Conservation (phyloP, 2,797 vertebrate species). For the Semaprochilodus insignis region DNA sequence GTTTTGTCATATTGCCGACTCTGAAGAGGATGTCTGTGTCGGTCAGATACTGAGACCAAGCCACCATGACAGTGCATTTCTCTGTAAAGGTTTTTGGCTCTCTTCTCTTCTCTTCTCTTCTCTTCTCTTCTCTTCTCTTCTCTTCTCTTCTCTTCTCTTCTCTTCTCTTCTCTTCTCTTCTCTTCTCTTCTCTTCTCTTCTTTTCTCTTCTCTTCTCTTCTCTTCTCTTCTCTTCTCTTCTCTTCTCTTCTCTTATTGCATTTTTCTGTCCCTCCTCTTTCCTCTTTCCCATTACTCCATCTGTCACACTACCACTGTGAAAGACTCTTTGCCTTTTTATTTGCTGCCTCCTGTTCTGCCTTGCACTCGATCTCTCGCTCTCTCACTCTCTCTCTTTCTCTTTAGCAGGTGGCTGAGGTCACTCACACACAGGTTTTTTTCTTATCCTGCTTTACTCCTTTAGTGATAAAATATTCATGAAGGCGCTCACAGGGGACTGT, state of each 20-base stretch:
- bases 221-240: neutral
- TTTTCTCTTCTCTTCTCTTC: neutral
- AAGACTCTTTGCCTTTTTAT: slow-evolving; percentile 63
- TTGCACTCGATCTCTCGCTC: neutral
- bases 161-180: neutral
- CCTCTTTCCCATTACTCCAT: slow-evolving; percentile 60
- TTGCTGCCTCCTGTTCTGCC: neutral
- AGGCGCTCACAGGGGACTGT: slow-evolving; percentile 43
- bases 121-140: slow-evolving; percentile 21
- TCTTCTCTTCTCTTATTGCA: slow-evolving; percentile 7
- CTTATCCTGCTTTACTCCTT: slow-evolving; percentile 41
- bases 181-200: neutral
- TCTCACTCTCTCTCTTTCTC: slow-evolving; percentile 17
- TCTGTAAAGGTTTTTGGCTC: neutral
- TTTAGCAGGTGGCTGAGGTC: slow-evolving; percentile 12
- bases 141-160: neutral
- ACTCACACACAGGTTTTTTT: slow-evolving; percentile 48
- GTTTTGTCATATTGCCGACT: neutral
- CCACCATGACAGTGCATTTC: too few relatives aligned
- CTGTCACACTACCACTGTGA: neutral
- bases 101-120: neutral
- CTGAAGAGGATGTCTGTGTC: too few relatives aligned
- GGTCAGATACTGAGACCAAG: too few relatives aligned
- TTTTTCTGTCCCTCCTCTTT: slow-evolving; percentile 39
- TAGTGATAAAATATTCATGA: slow-evolving; percentile 70